Conservation (phyloP, 2,113 vertebrate genomes). For the Alligator mississippiensis region DNA sequence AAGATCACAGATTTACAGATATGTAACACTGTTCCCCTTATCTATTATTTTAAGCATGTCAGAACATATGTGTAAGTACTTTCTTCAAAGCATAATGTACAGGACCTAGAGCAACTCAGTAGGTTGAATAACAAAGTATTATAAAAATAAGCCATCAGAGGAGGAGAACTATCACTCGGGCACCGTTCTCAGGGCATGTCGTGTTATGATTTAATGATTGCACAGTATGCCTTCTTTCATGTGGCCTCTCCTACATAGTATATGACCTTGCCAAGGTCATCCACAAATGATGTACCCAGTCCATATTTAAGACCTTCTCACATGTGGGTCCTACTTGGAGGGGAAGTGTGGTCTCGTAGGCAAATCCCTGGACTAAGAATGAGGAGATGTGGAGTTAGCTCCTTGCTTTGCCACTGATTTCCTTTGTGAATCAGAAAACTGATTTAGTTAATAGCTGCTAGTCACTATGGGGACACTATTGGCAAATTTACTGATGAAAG, state of each 20-base stretch:
- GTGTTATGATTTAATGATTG: too few relatives aligned
- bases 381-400: rapidly evolving
- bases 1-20: background rate
- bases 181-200: too few relatives aligned
- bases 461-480: constrained; percentile 42
- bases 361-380: rapidly evolving
- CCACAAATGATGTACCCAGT: rapidly evolving
- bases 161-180: too few relatives aligned
- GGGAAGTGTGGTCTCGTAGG: background rate
- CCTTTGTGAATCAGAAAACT: constrained; percentile 1
- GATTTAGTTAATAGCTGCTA: background rate
- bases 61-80: background rate
- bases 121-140: too few relatives aligned
- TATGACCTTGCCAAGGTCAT: background rate
- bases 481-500: constrained; percentile 47
- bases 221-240: too few relatives aligned
- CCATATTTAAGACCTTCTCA: background rate
- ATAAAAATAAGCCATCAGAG: too few relatives aligned
- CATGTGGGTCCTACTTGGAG: background rate
- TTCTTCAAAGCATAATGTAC: background rate
- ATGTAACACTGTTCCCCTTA: background rate
- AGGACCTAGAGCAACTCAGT: background rate
- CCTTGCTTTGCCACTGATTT: background rate
- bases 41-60: background rate
- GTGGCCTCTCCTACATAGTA: background rate